Base-by-base conservation (phyloP, 2,797 vertebrate species). In the Ctenosaura bakeri region DNA sequence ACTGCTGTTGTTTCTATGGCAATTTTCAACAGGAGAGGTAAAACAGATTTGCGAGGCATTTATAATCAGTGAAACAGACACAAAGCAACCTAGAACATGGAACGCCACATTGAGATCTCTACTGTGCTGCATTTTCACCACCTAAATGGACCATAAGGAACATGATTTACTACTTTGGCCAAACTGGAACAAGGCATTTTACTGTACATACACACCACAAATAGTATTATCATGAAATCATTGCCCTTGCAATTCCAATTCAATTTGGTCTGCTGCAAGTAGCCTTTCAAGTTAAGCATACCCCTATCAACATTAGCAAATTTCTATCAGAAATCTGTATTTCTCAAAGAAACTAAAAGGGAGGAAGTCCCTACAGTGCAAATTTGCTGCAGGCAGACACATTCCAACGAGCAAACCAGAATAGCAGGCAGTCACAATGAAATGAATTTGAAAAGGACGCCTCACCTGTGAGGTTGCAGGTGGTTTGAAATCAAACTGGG, bases 401-500 rank as follows among this genome's bases (percentile, higher is more conserved):
- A 13, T 1, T 16, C 66, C 7, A 90, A 66, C 29, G 64, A 74
- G 90, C 91, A 35, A 91, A 88, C 69, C 91, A 91, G 84, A 69
- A 6, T 91, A 59, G 85, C 92, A 94, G 90, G 64, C 93, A 94
- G 66, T 9, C 38, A 56, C 91, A 90, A 90, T 2, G 80, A 88
- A 91, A 86, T 77, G 92, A 87, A 90, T 91, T 38, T 89, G 77
- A 90, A 87, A 88, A 24, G 69, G 9, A 32, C 69, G 93, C 20
- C 96, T 98, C 97, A 99, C 99, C 99, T 99, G 99, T 24, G 98
- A 97, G 85, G 98, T 97, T 91, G 97, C 98, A 2, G 98, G 98
- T 54, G 98, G 96, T 97, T 98, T 99, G 94, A 98, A 99, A 92
- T 99, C 99, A 94, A 98, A 99, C 50, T 97, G 98, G 90, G 98